Base-by-base conservation (phyloP, 2,113 vertebrate genomes). In the Rhynchomys soricoides region DNA sequence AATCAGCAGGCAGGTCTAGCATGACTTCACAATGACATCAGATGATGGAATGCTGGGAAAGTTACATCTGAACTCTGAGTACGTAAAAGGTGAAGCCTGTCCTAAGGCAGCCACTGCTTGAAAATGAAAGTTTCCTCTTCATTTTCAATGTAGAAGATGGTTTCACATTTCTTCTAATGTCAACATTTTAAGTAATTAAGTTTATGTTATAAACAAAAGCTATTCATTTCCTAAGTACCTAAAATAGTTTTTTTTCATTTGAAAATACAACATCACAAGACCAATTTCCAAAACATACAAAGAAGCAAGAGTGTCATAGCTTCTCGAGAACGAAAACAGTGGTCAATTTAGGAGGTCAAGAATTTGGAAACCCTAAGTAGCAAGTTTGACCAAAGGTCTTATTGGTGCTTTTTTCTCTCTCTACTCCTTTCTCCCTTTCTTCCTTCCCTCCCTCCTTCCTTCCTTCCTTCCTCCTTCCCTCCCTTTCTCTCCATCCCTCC, bases 161-260 rank as follows among this genome's bases (percentile, higher is more conserved):
- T 73, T 68, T n/a, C 19, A 86, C 10, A 64, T 43, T 89, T 71
- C 89, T 73, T 92, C 43, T 21, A 4, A 82, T 89, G 50, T 74
- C 59, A 93, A 86, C 1, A n/a, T 59, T 90, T 95, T n/a, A 93
- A 91, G 52, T 13, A 92, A 94, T 85, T 50, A 92, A 71, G 11
- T 87, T 90, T 91, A 55, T 95, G 62, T 83, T 79, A 43, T 29
- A 79, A 15, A 40, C 17, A 31, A 34, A 94, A 74, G 34, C 66
- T 94, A 5, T 59, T 86, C 5, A 62, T 43, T 11, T 62, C 21
- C 89, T 59, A 68, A 34, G 71, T 4, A 1, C 21, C 5, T 11
- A 50, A 59, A 66, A 70, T 17, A 75, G 17, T 31, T 48, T 48
- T 79, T 89, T 92, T 78, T 78, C 37, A 10, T 62, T 96, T 75